Conservation (phyloP, 1,140 invertebrate genomes). For the fruit fly (Drosophila melanogaster) region Release_6_plus_ISO1_MT NT_033777.3:13981501-13982000, state of each 20-base stretch:
- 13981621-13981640: slow-evolving; percentile 82
- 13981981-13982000: slow-evolving; percentile 80
- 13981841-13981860: slow-evolving; percentile 62
- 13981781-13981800: slow-evolving; percentile 29
- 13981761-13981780: slow-evolving; percentile 47
- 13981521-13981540: background rate
- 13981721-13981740: slow-evolving; percentile 69
- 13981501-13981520: slow-evolving; percentile 25
- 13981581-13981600: too few species aligned
- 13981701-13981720: slow-evolving; percentile 84
- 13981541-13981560: slow-evolving; percentile 1
- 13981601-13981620: background rate
- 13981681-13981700: slow-evolving; percentile 85
- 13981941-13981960: slow-evolving; percentile 43
- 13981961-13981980: slow-evolving; percentile 77
- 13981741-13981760: slow-evolving; percentile 46
- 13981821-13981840: slow-evolving; percentile 57
- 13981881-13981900: slow-evolving; percentile 53
- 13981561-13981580: background rate
- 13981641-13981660: slow-evolving; percentile 84
- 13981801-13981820: slow-evolving; percentile 33
- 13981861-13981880: slow-evolving; percentile 66
- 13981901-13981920: slow-evolving; percentile 24
- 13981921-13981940: slow-evolving; percentile 19
- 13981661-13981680: slow-evolving; percentile 85